Base-by-base conservation (phyloP, 2,113 vertebrate species). In the Malurus melanocephalus region DNA sequence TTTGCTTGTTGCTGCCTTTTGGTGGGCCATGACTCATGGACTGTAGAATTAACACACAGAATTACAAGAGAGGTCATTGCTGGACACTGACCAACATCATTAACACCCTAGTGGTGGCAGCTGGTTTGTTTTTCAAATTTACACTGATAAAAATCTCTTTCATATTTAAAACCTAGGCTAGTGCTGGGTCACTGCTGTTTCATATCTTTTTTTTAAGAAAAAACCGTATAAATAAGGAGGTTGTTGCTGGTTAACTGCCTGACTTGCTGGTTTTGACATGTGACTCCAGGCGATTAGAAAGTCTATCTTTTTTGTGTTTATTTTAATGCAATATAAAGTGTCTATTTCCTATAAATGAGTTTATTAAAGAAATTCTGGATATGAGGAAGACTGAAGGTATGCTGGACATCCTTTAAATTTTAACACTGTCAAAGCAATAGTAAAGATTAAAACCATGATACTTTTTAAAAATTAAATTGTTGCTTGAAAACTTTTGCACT, bases 151-250 rank as follows among this genome's bases (percentile, higher is more conserved):
- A 94, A 88, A 72, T 94, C 79, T 92, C 83, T 96, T 95, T 94
- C 90, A 90, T 97, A 97, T 96, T 96, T 97, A 95, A 96, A 95
- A 76, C 74, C 35, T 96, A 94, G 87, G 95, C 89, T 94, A 96
- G 96, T 97, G 97, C 97, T 96, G 97, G 97, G 94, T 95, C 97
- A 97, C 96, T 95, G 89, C 93, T 95, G 79, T 95, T 96, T 91
- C 83, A 3, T 96, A 95, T 64, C 60, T 94, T 93, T 96, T 96
- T 94, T 93, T 96, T 96, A 90, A 91, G 52, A 91, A 91, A 60
- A 94, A 93, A 84, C 24, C 24, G 56, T 96, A 83, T 92, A 56
- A 94, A 83, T 90, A 78, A 94, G 57, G 77, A 93, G 96, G 96
- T 95, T 94, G 94, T 97, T 96, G 95, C 96, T 97, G 95, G 95